Base-by-base conservation (phyloP, 37 sponge, comb jelly and placozoan genomes). In the Halichondria panicea region DNA sequence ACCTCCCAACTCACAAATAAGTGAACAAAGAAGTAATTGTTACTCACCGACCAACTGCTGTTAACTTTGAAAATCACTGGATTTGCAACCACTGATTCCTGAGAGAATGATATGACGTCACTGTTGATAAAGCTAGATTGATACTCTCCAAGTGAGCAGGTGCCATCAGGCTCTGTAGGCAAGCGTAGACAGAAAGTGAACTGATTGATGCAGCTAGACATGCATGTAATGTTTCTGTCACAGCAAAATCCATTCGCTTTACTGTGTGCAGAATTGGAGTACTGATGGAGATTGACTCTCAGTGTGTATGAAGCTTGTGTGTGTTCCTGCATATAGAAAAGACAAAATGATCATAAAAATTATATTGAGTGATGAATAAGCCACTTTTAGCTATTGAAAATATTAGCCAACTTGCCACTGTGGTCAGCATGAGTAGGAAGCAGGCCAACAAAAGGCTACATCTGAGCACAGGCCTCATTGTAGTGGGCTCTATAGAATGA, bases 191-290 rank as follows among this genome's bases (percentile, higher is more conserved):
- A 58, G 60, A 58, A 58, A 21, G n/a, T 21, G n/a, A 58, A 58
- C 25, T 22, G 19, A n/a, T 58, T 58, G 27, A 25, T 22, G 27
- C 60, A 58, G 12, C n/a, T 27, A 7, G 27, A 25, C 6, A 6
- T 25, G 24, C 15, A 11, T 8, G 24, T 7, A n/a, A 21, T 58
- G 60, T 12, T 7, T 7, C 25, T 11, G 8, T 58, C 60, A 27
- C 60, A 58, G 60, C 60, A 58, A 27, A 58, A 58, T 11, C 60
- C 60, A 58, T 58, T 27, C 24, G n/a, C 60, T 58, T 27, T 58
- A 7, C 25, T 58, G 60, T 58, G 60, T 27, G 15, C 6, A n/a
- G 19, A 25, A 27, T 27, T 58, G 24, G 7, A 7, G 27, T 58
- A 58, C 25, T 7, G 15, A n/a, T 11, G 7, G 25, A 58, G 27